A percentile compares a stretch with the other conserved stretches of the same genome.
Evolutionary conservation across 2,797 vertebrate species (phyloP).

Genomic region (Cheirogaleus major): DNA sequence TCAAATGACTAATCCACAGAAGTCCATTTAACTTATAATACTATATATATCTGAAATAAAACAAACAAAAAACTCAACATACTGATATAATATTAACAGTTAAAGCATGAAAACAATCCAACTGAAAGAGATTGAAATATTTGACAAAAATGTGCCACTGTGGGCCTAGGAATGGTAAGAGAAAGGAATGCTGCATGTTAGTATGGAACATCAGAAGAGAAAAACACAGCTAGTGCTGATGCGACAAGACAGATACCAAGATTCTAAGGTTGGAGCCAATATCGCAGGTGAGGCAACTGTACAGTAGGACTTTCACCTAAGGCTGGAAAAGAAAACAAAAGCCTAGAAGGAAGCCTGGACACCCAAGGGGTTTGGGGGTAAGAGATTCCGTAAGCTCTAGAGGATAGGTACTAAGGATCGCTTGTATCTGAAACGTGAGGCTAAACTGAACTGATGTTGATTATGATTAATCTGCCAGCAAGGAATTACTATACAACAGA

Average conservation of each 20-base stretch:
- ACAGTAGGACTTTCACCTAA: not conserved
- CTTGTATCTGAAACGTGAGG: not conserved
- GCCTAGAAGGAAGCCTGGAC: not conserved
- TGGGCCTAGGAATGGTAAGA: not conserved
- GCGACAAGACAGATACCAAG: not conserved
- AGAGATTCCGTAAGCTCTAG: not conserved
- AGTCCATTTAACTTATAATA: not conserved
- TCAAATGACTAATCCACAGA: not conserved
- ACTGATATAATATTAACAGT: not conserved
- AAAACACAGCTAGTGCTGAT: not conserved
- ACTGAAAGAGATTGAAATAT: not conserved
- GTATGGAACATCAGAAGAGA: not conserved
- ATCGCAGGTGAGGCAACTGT: not conserved
- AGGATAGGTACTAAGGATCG: not conserved
- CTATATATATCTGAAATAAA: not conserved
- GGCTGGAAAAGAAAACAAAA: not conserved
- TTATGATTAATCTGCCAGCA: not conserved
- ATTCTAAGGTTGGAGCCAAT: not conserved
- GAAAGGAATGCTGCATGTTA: not conserved
- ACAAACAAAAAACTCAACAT: not conserved
- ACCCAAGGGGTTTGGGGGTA: not conserved
- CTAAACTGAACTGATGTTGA: not conserved
- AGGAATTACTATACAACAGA: not conserved
- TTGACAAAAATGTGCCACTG: not conserved
- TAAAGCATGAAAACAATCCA: constrained; percentile 41